A percentile compares a stretch with the other conserved stretches of the same genome.
phyloP scores from a whole-genome alignment of 2,888 invertebrate genomes.

The Drosophila greeni region DNA sequence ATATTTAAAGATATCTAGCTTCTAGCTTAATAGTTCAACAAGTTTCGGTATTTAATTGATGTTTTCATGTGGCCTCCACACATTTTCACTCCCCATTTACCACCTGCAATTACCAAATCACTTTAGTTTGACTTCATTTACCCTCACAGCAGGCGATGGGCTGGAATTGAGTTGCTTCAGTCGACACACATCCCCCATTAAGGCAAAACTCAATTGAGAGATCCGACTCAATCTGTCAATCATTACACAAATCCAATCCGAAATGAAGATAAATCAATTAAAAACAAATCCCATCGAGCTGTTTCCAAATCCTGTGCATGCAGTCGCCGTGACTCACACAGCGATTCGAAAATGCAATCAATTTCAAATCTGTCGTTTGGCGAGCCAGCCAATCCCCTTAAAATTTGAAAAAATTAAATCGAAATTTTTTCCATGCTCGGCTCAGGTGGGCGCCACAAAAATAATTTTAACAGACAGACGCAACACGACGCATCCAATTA shows the following conservation, averaged over 20 bases:
- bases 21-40: background rate
- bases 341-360: conserved; percentile 44
- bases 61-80: conserved; percentile 2
- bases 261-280: conserved; percentile 65
- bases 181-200: conserved; percentile 28
- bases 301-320: conserved; percentile 34
- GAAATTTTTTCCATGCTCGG: conserved; percentile 14
- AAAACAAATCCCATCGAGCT: conserved; percentile 49
- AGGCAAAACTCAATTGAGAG: conserved; percentile 46
- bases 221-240: conserved; percentile 47
- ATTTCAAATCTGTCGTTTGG: conserved; percentile 44
- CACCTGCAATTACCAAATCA: conserved; percentile 28
- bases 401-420: conserved; percentile 31
- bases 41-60: conserved; percentile 6
- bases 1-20: background rate
- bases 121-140: conserved; percentile 26
- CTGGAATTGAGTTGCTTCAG: background rate
- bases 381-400: conserved; percentile 52
- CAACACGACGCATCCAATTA: conserved; percentile 62
- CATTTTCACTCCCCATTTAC: conserved; percentile 18
- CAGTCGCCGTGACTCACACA: conserved; percentile 49
- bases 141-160: conserved; percentile 31
- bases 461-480: conserved; percentile 38
- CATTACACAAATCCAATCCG: conserved; percentile 58
- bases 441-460: conserved; percentile 58